Evolutionary conservation across 2,113 vertebrate species (phyloP).

Genomic region (Gobio gobio): DNA sequence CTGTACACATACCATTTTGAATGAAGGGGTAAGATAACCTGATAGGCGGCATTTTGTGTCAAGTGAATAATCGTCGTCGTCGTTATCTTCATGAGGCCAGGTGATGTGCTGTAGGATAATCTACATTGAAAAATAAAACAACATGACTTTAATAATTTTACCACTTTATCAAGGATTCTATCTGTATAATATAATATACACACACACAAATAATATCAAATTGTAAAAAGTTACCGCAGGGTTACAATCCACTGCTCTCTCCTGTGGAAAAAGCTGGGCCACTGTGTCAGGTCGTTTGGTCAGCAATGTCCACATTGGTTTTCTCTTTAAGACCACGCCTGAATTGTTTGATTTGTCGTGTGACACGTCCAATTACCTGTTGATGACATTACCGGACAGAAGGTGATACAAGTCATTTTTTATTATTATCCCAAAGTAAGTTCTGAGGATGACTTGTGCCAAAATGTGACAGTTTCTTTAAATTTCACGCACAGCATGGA

Average conservation of each 20-base stretch:
- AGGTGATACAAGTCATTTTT: background rate
- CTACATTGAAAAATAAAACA: slow-evolving; percentile 13
- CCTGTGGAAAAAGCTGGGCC: slow-evolving; percentile 6
- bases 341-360: slow-evolving; percentile 53
- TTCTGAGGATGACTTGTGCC: background rate
- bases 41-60: slow-evolving; percentile 17
- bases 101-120: background rate
- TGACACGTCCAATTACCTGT: slow-evolving; percentile 47
- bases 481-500: slow-evolving; percentile 17
- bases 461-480: background rate
- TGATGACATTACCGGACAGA: background rate
- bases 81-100: slow-evolving; percentile 11
- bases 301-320: slow-evolving; percentile 46
- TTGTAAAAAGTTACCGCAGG: slow-evolving; percentile 6
- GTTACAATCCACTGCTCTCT: slow-evolving; percentile 8
- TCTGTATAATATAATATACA: too few relatives aligned
- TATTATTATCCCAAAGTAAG: background rate
- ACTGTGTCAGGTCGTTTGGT: slow-evolving; percentile 28
- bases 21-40: slow-evolving; percentile 17
- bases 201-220: too few relatives aligned
- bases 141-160: background rate
- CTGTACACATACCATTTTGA: slow-evolving; percentile 10
- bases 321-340: slow-evolving; percentile 52
- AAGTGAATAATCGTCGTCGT: slow-evolving; percentile 10
- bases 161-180: background rate